These are phyloP conservation scores for Calypte anna DNA, from an alignment of 2,113 vertebrate genomes.

Conservation along the genomic window DNA sequence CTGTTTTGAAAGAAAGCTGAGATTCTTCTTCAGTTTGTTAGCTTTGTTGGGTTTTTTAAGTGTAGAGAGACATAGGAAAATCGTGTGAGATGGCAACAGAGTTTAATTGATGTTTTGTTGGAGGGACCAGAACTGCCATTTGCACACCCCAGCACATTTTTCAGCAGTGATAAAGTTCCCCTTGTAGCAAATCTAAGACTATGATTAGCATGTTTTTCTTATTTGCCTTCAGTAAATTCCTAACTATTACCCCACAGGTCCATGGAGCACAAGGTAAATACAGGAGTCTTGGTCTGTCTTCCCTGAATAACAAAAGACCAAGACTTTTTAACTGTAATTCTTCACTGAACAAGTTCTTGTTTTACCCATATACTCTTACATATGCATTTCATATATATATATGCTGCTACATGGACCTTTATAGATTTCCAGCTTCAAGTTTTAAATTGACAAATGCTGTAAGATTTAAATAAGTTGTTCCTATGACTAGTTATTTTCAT, in stretches of 20 bases:
- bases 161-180: background rate
- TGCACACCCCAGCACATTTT: background rate
- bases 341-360: background rate
- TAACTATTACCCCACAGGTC: background rate
- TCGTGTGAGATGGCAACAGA: background rate
- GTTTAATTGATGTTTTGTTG: background rate
- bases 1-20: background rate
- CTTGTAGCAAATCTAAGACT: background rate
- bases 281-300: background rate
- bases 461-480: background rate
- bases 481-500: background rate
- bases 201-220: background rate
- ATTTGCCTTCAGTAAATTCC: background rate
- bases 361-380: background rate
- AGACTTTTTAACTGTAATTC: background rate
- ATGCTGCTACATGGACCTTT: background rate
- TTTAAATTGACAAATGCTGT: background rate
- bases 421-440: background rate
- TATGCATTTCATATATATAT: background rate
- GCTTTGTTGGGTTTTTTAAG: background rate
- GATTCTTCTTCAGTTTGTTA: background rate
- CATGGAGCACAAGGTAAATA: background rate
- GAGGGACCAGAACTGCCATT: background rate
- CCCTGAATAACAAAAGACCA: background rate
- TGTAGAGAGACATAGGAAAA: background rate